Evolutionary conservation across 35 echinoderm and acorn worm species (phyloP), one percentile per base, ranked within the genome.

Genomic region (Eucidaris tribuloides): DNA sequence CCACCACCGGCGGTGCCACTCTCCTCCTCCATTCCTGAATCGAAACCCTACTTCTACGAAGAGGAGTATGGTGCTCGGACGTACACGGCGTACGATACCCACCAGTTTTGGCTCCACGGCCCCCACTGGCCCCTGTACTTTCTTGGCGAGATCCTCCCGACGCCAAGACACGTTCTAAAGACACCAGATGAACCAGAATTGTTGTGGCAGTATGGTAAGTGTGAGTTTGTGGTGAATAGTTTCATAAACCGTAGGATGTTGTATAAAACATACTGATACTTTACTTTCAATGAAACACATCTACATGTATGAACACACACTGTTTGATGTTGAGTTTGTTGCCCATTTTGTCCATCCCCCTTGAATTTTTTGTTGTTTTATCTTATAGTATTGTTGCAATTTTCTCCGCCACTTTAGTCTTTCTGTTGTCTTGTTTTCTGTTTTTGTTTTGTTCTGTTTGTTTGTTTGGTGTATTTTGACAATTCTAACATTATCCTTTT

Each of bases 141-240:
- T 55, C 9, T 84, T 20, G 82, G 82, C 27, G 42, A 62, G 34
- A 19, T 84, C 17, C 27, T 84, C 2, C 58, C 82, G 23, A 84
- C 82, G 20, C 82, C 82, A 18, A 74, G 37, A 45, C 82, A 84
- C 30, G 23, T 84, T 17, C 39, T 42, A 29, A 42, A 18, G 5
- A 42, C 28, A 4, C 82, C 82, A 45, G 72, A 70, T 30, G 22
- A 84, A 46, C 63, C 82, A 57, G 82, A 84, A 31, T 63, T 63
- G 44, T 43, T 84, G 13, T 84, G 77, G 77, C 77, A 55, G 22
- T 43, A 84, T 66, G 35, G 82, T 65, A 84, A 46, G 82, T 84
- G 20, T 64, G 29, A 39, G 11, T 66, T 66, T 15, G 28, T 66
- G 62, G 11, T 66, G 9, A 19, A 11, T 19, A 66, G 11, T 9